phyloP scores from a whole-genome alignment of 2,113 vertebrate species.

The Stegostoma tigrinum region DNA sequence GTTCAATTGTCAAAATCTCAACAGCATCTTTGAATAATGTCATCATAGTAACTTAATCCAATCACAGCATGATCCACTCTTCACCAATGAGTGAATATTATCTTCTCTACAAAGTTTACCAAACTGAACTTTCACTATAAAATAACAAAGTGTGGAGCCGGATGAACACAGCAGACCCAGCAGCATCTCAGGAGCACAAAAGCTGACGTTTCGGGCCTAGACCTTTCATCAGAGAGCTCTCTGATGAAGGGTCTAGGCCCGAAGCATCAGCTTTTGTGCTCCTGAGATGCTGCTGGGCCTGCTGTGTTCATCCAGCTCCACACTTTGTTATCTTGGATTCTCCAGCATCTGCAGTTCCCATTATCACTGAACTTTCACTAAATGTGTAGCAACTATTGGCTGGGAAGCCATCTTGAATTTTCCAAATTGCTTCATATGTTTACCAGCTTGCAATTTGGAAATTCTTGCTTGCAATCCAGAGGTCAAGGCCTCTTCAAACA shows the following conservation, averaged over 20 bases:
- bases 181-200: too few species aligned
- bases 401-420: neutral
- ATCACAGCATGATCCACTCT: neutral
- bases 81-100: neutral
- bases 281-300: too few species aligned
- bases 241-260: too few species aligned
- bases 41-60: neutral
- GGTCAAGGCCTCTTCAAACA: neutral
- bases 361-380: neutral
- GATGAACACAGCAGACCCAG: too few species aligned
- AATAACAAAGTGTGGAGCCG: too few species aligned
- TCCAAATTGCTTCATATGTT: neutral
- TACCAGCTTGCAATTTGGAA: neutral
- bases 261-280: too few species aligned
- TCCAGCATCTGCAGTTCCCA: too few species aligned
- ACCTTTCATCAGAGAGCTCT: too few species aligned
- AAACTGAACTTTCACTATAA: neutral
- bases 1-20: neutral
- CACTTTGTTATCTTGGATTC: too few species aligned
- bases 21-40: neutral
- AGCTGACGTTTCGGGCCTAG: too few species aligned
- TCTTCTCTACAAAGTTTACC: neutral
- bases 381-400: neutral
- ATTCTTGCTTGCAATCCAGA: neutral
- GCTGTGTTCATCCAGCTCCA: too few species aligned